Conservation (phyloP, 2,113 vertebrate genomes). For the Nothoprocta pentlandii region DNA sequence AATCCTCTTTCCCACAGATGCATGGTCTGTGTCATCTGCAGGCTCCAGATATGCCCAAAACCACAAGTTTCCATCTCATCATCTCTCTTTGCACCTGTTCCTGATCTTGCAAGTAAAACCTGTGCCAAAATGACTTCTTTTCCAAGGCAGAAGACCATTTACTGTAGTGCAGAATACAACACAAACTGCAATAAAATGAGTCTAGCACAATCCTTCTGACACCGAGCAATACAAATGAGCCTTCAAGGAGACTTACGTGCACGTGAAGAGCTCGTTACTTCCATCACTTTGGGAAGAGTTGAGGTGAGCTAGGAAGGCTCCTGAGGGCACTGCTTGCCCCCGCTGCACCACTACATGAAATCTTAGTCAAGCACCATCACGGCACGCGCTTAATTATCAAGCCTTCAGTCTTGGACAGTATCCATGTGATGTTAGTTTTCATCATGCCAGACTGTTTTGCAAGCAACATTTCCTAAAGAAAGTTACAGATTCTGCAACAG, state of each 20-base stretch:
- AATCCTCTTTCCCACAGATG: background rate
- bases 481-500: conserved; percentile 51
- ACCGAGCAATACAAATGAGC: background rate
- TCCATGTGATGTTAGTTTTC: conserved; percentile 38
- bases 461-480: conserved; percentile 52
- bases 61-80: background rate
- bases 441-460: conserved; percentile 28
- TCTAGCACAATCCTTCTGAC: background rate
- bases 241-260: conserved; percentile 55
- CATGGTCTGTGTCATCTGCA: accelerated
- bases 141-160: background rate
- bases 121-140: background rate
- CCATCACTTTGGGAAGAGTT: conserved; percentile 11
- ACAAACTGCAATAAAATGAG: accelerated
- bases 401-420: conserved; percentile 36
- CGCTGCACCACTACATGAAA: background rate
- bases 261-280: background rate
- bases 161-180: background rate
- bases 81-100: background rate
- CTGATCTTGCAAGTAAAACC: background rate
- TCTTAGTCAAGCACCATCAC: conserved; percentile 25
- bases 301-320: conserved; percentile 35
- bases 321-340: conserved; percentile 27
- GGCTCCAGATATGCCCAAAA: background rate
- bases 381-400: conserved; percentile 16